Evolutionary conservation across 2,113 vertebrate species (phyloP), one percentile per base, ranked within the genome.

Genomic region (Rana temporaria): DNA sequence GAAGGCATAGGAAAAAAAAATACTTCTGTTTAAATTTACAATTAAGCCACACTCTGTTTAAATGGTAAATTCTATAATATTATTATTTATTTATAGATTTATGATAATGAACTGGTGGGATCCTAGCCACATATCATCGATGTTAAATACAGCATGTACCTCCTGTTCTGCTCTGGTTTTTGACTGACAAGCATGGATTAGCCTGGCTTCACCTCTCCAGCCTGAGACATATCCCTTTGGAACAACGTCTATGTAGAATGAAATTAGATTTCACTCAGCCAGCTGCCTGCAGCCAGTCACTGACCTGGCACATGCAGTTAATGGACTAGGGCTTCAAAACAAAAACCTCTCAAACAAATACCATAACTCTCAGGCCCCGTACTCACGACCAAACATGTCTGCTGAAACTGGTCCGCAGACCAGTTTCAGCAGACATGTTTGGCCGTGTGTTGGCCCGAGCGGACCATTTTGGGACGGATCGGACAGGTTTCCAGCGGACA

Each of bases 121-220:
- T 19, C 17, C 22, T 63, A 20, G 2, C 24, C 20, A 66, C 12
- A 14, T 17, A 24, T 14, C 32, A 16, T 66, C 60, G 11, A 22
- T 20, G 22, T 22, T 60, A 60, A n/a, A 60, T 11, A 22, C 9
- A 70, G n/a, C 11, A 70, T n/a, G 12, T 52, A 8, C 12, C 19
- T 6, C 26, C 55, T 32, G 26, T 60, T 74, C n/a, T 53, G 42
- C 18, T 14, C 48, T 17, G 11, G 57, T 59, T 22, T 42, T 17
- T 80, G 55, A 80, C 6, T 81, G 67, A 81, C 67, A 81, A 30
- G 55, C 67, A 42, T 9, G n/a, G 66, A 70, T 70, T 71, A 62
- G 20, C 32, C 32, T 38, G 34, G 57, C 56, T 71, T 67, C 20
- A 66, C 66, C 53, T 59, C 22, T 32, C 9, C 22, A 20, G 57